A percentile compares a stretch with the other conserved stretches of the same genome.
Evolutionary conservation across 2,113 vertebrate genomes (phyloP).

Genomic region (Scortum barcoo): DNA sequence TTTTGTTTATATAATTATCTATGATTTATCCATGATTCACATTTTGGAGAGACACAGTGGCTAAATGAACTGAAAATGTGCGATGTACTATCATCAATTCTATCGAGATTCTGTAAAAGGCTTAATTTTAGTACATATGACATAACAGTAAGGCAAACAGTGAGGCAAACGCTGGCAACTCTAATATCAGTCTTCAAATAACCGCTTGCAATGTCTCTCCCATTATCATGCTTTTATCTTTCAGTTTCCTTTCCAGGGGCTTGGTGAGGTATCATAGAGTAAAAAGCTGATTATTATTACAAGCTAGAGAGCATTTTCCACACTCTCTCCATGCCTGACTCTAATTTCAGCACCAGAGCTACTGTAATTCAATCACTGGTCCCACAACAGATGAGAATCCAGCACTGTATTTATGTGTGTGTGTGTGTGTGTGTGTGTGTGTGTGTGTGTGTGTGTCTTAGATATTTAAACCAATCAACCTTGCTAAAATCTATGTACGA

Average conservation of each 20-base stretch:
- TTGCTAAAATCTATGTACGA: conserved; percentile 51
- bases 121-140: background rate
- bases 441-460: conserved; percentile 5
- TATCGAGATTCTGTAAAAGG: background rate
- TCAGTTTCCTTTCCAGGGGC: conserved; percentile 17
- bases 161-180: conserved; percentile 5
- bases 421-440: background rate
- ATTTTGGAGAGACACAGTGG: background rate
- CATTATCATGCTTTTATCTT: conserved; percentile 20
- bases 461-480: conserved; percentile 67
- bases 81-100: background rate
- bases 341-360: conserved; percentile 70
- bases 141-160: background rate
- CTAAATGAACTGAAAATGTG: conserved; percentile 14
- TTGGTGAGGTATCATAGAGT: conserved; percentile 18
- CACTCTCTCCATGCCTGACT: conserved; percentile 42
- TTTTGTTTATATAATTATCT: conserved; percentile 18
- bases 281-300: conserved; percentile 57
- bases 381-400: conserved; percentile 60
- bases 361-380: conserved; percentile 73
- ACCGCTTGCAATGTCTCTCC: conserved; percentile 23
- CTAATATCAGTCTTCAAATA: conserved; percentile 19
- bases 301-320: conserved; percentile 59
- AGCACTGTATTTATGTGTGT: conserved; percentile 6
- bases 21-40: conserved; percentile 9